Base-by-base conservation (phyloP, 2,888 invertebrate species). In the Parnassius apollo region DNA sequence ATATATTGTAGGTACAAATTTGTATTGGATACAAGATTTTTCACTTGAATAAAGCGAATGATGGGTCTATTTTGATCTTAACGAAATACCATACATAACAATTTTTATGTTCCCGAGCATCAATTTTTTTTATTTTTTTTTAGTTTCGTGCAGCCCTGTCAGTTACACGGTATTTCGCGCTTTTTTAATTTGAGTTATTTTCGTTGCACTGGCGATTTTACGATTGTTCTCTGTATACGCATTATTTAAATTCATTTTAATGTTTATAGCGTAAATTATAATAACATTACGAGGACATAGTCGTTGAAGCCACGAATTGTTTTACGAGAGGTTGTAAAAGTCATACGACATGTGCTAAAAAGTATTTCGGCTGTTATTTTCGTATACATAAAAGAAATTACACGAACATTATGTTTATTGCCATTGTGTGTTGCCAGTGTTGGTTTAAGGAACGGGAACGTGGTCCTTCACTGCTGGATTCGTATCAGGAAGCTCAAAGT, bases 261-360 rank as follows among this genome's bases (percentile, higher is more conserved):
- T 22, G 53, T 57, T 57, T 59, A 22, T 53, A 44, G 46, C 46
- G 57, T 62, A 60, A 60, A 60, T 62, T 61, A 60, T 57, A 51
- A 55, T 55, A 59, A 50, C 35, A 42, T 75, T 65, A 65, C 49
- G 54, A 49, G 49, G 55, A 65, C 49, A 54, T 56, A 65, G 70
- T 68, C 66, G 68, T 65, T 68, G 64, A 68, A 65, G 67, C 67
- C 62, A 65, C 60, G 52, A 70, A 66, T 61, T 64, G 61, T 66
- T 66, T 68, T 65, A 65, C 57, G 61, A 58, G 42, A 44, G 53
- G 62, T 57, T 66, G 52, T 62, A 64, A 52, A 57, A 51, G 48
- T 62, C 52, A 50, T 59, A 62, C 64, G 66, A 65, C 35, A 58
- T 18, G 62, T 49, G 13, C 45, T 56, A 22, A 62, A 48, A 65